phyloP scores from a whole-genome alignment of 1,140 invertebrate genomes.

The Trissolcus basalis region DNA sequence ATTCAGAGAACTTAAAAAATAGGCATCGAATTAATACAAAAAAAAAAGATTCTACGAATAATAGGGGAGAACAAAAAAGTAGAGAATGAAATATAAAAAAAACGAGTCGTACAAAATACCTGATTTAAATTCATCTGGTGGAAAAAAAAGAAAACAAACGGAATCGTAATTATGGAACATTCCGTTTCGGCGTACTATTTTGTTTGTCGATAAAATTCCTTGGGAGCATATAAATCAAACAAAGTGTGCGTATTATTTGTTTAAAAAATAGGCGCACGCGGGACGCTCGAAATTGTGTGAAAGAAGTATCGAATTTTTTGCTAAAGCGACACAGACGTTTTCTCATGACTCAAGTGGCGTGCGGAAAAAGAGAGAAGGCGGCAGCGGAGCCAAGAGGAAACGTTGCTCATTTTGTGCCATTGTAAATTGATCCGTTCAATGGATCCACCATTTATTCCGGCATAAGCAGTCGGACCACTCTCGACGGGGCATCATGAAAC shows the following conservation, averaged over 20 bases:
- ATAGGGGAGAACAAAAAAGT: too few species aligned
- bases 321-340: conserved; percentile 20
- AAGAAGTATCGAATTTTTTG: conserved; percentile 48
- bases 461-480: conserved; percentile 51
- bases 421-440: conserved; percentile 62
- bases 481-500: conserved; percentile 56
- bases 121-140: too few species aligned
- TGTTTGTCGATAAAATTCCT: conserved; percentile 1
- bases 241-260: conserved; percentile 6
- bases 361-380: conserved; percentile 52
- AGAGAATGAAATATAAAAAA: too few species aligned
- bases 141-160: too few species aligned
- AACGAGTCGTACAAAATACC: too few species aligned
- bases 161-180: neutral
- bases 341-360: conserved; percentile 51
- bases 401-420: conserved; percentile 62
- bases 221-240: conserved; percentile 23
- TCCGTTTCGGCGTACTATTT: neutral
- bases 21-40: too few species aligned
- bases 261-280: conserved; percentile 22
- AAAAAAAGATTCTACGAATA: too few species aligned
- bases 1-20: too few species aligned
- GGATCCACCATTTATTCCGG: conserved; percentile 56
- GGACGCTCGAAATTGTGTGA: conserved; percentile 31
- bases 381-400: conserved; percentile 53